Conservation (phyloP, 2,888 invertebrate species). For the Melinaea menophilus region DNA sequence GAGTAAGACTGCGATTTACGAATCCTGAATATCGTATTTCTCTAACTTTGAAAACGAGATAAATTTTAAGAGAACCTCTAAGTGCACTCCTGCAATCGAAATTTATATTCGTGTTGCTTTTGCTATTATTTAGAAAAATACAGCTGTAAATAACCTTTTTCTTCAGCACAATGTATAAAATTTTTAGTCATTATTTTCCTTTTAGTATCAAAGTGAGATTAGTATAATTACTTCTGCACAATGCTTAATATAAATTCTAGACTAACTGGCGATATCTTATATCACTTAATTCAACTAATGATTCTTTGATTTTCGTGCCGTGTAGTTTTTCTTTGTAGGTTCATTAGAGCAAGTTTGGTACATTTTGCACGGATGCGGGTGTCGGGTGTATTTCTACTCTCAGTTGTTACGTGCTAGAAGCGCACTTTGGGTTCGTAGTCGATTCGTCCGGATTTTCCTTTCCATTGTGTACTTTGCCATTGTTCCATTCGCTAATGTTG, state of each 20-base stretch:
- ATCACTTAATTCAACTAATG: constrained; percentile 26
- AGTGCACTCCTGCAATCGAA: constrained; percentile 33
- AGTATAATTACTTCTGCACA: constrained; percentile 3
- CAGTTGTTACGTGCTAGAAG: constrained; percentile 35
- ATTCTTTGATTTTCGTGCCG: constrained; percentile 32
- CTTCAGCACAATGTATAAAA: background rate
- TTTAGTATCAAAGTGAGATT: background rate
- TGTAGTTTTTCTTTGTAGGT: constrained; percentile 33
- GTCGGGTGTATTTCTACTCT: constrained; percentile 27
- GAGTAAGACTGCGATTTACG: constrained; percentile 39
- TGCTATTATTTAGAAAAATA: background rate
- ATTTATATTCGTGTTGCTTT: constrained; percentile 21
- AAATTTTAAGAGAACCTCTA: constrained; percentile 31
- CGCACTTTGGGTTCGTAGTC: constrained; percentile 40
- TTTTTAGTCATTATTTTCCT: background rate
- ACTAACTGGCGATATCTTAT: constrained; percentile 9
- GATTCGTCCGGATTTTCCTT: constrained; percentile 55
- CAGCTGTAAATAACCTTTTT: background rate
- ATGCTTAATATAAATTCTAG: constrained; percentile 2
- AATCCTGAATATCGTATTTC: constrained; percentile 33
- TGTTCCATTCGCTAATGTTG: constrained; percentile 75
- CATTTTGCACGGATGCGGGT: constrained; percentile 35
- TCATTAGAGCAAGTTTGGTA: constrained; percentile 40
- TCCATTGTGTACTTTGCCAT: constrained; percentile 67
- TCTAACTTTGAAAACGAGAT: constrained; percentile 29